phyloP scores from a whole-genome alignment of 2,113 vertebrate species.

The Pedetes capensis region DNA sequence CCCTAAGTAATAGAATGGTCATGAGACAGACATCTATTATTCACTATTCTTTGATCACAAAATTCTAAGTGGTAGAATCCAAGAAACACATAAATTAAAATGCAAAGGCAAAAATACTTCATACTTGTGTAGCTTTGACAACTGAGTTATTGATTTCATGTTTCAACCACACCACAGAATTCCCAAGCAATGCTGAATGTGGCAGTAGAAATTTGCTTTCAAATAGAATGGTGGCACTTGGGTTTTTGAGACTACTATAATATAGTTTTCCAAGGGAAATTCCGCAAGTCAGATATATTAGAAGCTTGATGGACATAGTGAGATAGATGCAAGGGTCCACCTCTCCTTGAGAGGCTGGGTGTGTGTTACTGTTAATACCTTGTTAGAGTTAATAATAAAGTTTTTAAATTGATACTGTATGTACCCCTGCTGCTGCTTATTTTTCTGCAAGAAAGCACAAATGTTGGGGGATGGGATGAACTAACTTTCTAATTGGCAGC shows the following conservation, averaged over 20 bases:
- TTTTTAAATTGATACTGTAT: no score
- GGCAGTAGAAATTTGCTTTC: constrained; percentile 8
- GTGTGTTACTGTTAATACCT: no score
- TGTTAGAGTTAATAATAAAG: no score
- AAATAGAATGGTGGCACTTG: background rate
- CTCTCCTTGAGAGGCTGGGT: no score
- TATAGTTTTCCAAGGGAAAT: background rate
- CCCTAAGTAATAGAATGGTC: background rate
- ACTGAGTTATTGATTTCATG: background rate
- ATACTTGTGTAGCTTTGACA: background rate
- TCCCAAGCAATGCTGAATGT: background rate
- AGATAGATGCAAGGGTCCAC: no score
- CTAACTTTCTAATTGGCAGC: no score
- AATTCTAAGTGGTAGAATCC: background rate
- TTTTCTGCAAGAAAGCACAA: no score
- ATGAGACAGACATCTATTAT: background rate
- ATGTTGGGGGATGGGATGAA: no score
- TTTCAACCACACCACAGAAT: background rate
- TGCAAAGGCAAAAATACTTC: background rate
- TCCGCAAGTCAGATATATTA: background rate
- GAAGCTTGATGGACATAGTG: background rate
- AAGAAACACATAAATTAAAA: background rate
- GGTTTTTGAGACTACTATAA: background rate
- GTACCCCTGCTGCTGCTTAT: no score
- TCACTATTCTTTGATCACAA: background rate